phyloP scores from a whole-genome alignment of 2,888 invertebrate species.

The Ormyrus rosae region DNA sequence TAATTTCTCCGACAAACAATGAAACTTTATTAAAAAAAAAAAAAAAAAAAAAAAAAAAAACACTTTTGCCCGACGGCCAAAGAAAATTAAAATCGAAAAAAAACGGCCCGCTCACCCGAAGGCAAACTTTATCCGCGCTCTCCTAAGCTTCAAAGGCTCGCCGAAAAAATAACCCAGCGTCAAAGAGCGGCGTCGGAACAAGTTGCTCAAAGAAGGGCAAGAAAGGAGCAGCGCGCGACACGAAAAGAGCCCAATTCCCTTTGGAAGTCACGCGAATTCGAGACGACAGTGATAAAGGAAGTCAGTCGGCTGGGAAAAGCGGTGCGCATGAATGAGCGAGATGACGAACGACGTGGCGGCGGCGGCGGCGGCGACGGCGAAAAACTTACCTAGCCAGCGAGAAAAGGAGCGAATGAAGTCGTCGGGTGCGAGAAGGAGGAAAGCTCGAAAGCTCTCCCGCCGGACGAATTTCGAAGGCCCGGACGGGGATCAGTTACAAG shows the following conservation, averaged over 20 bases:
- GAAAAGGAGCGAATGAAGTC: slow-evolving; percentile 22
- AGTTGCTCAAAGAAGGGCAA: neutral
- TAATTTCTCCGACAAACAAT: no score
- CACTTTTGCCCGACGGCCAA: neutral
- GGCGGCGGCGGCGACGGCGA: no score
- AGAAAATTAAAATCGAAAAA: slow-evolving; percentile 4
- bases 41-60: neutral
- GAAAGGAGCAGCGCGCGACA: neutral
- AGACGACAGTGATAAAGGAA: slow-evolving; percentile 48
- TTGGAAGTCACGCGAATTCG: slow-evolving; percentile 28
- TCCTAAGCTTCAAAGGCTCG: neutral
- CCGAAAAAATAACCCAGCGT: neutral
- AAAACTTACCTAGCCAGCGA: neutral
- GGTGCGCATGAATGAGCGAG: slow-evolving; percentile 25
- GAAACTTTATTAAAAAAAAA: slow-evolving; percentile 7
- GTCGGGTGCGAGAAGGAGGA: neutral
- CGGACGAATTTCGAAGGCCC: neutral
- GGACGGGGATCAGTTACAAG: slow-evolving; percentile 41
- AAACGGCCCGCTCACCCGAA: neutral
- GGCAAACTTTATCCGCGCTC: neutral
- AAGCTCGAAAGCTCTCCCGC: slow-evolving; percentile 17
- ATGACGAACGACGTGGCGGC: slow-evolving; percentile 33
- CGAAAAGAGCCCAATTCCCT: slow-evolving; percentile 2
- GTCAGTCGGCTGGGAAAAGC: slow-evolving; percentile 32
- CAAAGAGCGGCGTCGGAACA: neutral